Base-by-base conservation (phyloP, 2,797 vertebrate species). In the Gymnothorax javanicus region DNA sequence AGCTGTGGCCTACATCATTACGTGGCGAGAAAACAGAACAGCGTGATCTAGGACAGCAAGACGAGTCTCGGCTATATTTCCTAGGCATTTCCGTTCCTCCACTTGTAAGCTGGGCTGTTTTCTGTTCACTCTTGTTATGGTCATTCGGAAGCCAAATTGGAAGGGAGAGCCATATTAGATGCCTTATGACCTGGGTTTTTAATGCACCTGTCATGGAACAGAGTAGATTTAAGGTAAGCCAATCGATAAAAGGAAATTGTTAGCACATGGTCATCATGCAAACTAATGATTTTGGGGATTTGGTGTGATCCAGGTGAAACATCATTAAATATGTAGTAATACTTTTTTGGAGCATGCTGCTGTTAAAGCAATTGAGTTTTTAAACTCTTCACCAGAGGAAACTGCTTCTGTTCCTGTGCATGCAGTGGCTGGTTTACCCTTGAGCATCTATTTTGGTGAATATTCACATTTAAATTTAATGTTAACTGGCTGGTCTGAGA, bases 21-120 rank as follows among this genome's bases (percentile, higher is more conserved):
- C 33, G 82, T 84, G 56, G 84, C 33, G 13, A 75, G 86, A 84
- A 87, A 71, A 75, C 57, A 75, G 86, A 52, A 15, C 79, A 25
- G 25, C 11, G 23, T 57, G 12, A 60, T 54, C 20, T 83, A 75
- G 82, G 82, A 57, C 67, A 87, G 82, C 60, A 54, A 62, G 69
- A 69, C 23, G 67, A n/a, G 7, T 59, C 69, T 60, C 33, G 15
- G 52, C 23, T 57, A 54, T 62, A 60, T 84, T 77, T 20, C 6
- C 64, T 5, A 33, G 20, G 20, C 60, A 52, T 83, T 83, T 84
- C 62, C 15, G 33, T 33, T 33, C 20, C 25, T 23, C 59, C 25
- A 43, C 59, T 64, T 60, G 43, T 67, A 27, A 62, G 60, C 25
- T 50, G 60, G n/a, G 12, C 33, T 83, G 15, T n/a, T 7, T 59